These are phyloP conservation scores for Labroides dimidiatus DNA, from an alignment of 2,797 vertebrate genomes.

Conservation along the genomic window DNA sequence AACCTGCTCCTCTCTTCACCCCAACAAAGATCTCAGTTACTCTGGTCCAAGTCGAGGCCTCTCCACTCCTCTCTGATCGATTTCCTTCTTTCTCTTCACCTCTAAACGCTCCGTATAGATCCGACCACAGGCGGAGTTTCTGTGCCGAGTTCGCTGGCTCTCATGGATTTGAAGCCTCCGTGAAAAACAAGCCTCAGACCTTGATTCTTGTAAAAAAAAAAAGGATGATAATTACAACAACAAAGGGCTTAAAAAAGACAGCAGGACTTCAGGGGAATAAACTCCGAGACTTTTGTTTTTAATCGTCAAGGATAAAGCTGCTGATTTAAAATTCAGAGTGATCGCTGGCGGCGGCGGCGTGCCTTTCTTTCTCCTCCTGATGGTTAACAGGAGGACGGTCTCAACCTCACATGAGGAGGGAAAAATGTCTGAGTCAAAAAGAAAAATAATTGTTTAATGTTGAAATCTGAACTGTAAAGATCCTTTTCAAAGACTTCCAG, in stretches of 20 bases:
- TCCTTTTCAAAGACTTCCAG: too few relatives aligned
- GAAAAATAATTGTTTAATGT: too few relatives aligned
- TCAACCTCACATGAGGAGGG: too few relatives aligned
- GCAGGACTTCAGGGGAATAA: slow-evolving; percentile 4
- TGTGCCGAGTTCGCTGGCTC: slow-evolving; percentile 4
- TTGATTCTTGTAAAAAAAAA: slow-evolving; percentile 33
- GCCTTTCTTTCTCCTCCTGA: slow-evolving; percentile 7
- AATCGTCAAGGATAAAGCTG: slow-evolving; percentile 26
- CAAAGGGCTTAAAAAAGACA: slow-evolving; percentile 21
- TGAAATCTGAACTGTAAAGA: too few relatives aligned
- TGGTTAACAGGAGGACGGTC: slow-evolving; percentile 1
- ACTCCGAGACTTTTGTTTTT: slow-evolving; percentile 15
- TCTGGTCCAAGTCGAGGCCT: slow-evolving; percentile 11
- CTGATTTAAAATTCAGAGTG: slow-evolving; percentile 25
- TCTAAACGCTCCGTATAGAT: slow-evolving; percentile 36
- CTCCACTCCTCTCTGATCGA: slow-evolving; percentile 47
- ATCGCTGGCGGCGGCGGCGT: slow-evolving; percentile 11
- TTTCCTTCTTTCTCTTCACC: slow-evolving; percentile 38
- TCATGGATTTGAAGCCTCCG: slow-evolving; percentile 1
- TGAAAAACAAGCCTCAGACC: slow-evolving; percentile 20
- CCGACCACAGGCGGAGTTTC: slow-evolving; percentile 11
- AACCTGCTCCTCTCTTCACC: slow-evolving; percentile 7
- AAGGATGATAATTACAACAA: slow-evolving; percentile 25
- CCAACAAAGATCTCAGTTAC: slow-evolving; percentile 30
- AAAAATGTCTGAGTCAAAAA: too few relatives aligned